A percentile compares a stretch with the other conserved stretches of the same genome.
These are phyloP conservation scores for Zalophus californianus DNA, from an alignment of 2,797 vertebrate genomes.

Conservation along the genomic window DNA sequence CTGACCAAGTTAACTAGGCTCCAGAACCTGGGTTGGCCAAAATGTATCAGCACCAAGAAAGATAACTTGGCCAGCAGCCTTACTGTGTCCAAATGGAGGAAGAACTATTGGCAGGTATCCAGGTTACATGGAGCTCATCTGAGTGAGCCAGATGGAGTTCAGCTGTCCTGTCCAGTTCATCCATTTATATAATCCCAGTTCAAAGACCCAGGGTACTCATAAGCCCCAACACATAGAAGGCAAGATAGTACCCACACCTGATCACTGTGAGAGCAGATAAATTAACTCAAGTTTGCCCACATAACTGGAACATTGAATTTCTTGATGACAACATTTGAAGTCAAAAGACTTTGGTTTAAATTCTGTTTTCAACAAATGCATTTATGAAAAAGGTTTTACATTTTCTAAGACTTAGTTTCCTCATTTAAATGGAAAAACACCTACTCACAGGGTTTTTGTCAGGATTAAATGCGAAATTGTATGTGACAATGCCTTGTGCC, in stretches of 20 bases:
- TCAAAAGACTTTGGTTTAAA: neutral
- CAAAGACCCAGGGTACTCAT: neutral
- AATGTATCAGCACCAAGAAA: neutral
- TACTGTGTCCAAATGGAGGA: neutral
- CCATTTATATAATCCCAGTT: neutral
- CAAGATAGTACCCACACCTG: neutral
- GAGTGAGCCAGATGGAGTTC: neutral
- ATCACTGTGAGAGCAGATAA: neutral
- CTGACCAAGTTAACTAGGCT: neutral
- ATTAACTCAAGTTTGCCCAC: neutral
- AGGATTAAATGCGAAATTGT: neutral
- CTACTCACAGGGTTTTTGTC: neutral
- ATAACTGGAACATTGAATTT: neutral
- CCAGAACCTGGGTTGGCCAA: neutral
- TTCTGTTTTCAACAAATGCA: neutral
- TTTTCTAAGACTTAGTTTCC: neutral
- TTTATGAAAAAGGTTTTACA: neutral
- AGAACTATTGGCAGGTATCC: neutral
- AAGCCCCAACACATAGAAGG: neutral
- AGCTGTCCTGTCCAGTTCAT: neutral
- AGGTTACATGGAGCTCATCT: neutral
- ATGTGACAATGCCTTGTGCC: neutral
- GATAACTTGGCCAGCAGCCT: neutral
- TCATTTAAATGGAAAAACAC: neutral
- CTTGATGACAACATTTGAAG: neutral